phyloP scores from a whole-genome alignment of 2,113 vertebrate species.

The Miniopterus natalensis region DNA sequence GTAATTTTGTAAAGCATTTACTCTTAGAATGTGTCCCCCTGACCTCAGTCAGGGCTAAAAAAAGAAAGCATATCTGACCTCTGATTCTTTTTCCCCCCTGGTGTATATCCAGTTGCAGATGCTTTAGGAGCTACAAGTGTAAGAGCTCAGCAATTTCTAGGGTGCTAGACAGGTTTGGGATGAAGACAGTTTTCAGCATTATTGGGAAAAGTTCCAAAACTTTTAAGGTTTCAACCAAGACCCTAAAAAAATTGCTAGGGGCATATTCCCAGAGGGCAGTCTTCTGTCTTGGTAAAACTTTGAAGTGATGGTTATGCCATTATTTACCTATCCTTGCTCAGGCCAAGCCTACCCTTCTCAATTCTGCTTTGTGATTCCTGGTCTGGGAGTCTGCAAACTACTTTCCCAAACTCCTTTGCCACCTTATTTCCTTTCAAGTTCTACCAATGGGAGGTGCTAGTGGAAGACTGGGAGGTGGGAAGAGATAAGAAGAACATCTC shows the following conservation, averaged over 20 bases:
- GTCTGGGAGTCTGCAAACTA: not conserved
- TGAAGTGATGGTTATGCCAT: not conserved
- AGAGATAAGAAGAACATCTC: too few species aligned
- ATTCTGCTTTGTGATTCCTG: not conserved
- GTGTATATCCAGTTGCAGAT: not conserved
- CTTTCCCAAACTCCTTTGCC: not conserved
- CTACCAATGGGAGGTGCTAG: not conserved
- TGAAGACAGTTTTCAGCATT: not conserved
- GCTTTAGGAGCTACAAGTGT: not conserved
- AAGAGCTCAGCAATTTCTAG: not conserved
- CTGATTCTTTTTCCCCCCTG: not conserved
- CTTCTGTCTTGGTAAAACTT: not conserved
- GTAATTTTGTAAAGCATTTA: not conserved
- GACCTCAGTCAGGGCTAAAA: not conserved
- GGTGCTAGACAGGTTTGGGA: not conserved
- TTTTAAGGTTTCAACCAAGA: conserved; percentile 4
- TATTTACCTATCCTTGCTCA: not conserved
- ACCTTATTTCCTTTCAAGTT: not conserved
- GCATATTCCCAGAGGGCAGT: not conserved
- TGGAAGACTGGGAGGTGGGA: not conserved
- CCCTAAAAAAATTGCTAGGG: not conserved
- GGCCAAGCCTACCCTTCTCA: not conserved
- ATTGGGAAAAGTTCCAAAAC: not conserved
- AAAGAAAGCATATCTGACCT: not conserved
- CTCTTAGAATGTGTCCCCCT: not conserved